Evolutionary conservation across 1,140 invertebrate genomes (phyloP), one percentile per base, ranked within the genome.

Genomic region (Listronotus oregonensis): DNA sequence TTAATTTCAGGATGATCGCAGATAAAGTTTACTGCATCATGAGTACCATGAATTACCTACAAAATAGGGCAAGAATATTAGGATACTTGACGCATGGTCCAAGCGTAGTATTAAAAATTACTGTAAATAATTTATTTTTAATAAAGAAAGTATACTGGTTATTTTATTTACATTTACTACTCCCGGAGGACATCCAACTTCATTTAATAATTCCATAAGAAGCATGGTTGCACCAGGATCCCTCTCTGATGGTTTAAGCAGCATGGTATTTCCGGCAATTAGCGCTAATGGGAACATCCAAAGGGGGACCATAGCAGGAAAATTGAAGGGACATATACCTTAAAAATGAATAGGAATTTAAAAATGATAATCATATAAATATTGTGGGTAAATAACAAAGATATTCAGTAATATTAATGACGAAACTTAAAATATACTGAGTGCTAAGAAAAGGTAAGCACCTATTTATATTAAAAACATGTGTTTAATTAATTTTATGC

Each of bases 301-400:
- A 1, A 99, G 83, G 0, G 98, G 98, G 75, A 99, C 98, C 98
- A 99, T 99, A 40, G 97, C 97, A 0, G 98, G 97, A 80, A 99
- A 99, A 81, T 96, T 96, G 76, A 96, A 96, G 0, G 93, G 93
- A 37, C 76, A 78, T 71, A 80, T 80, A 79, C 84, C 84, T 68
- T 90, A 91, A 34, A 34, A 34, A 34, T n/a, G n/a, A n/a, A n/a
- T n/a, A n/a, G n/a, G n/a, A n/a, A n/a, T n/a, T n/a, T n/a, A n/a
- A n/a, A n/a, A n/a, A n/a, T n/a, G n/a, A n/a, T n/a, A n/a, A n/a
- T n/a, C n/a, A n/a, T n/a, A n/a, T n/a, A n/a, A n/a, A n/a, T n/a
- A n/a, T n/a, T n/a, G n/a, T n/a, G n/a, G n/a, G n/a, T n/a, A n/a
- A n/a, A n/a, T n/a, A n/a, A n/a, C n/a, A n/a, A n/a, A n/a, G n/a